Evolutionary conservation across 2,888 invertebrate species (phyloP).

Genomic region (Zeuzera pyrina): DNA sequence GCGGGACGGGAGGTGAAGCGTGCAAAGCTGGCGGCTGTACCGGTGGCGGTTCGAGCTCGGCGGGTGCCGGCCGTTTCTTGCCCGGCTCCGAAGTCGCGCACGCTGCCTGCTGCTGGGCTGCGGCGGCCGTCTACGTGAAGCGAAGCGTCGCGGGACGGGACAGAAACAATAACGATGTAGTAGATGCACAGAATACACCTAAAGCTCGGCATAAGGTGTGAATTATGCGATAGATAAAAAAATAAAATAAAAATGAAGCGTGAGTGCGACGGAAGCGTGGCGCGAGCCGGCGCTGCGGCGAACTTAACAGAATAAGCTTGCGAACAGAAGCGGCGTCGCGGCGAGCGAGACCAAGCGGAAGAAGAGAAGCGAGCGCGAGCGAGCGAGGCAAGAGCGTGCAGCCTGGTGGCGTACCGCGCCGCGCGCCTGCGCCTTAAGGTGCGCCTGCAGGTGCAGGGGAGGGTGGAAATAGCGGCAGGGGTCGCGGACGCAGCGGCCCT

Average conservation of each 20-base stretch:
- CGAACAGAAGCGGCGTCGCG: constrained; percentile 69
- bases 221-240: constrained; percentile 68
- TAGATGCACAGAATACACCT: constrained; percentile 74
- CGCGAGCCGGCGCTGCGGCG: constrained; percentile 53
- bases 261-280: constrained; percentile 74
- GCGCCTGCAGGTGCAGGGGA: constrained; percentile 99
- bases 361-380: constrained; percentile 66
- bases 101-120: constrained; percentile 77
- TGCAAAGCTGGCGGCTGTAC: constrained; percentile 85
- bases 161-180: constrained; percentile 73
- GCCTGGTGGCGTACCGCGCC: constrained; percentile 86
- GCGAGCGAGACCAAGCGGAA: constrained; percentile 66
- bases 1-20: constrained; percentile 62
- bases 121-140: constrained; percentile 71
- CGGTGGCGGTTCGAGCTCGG: constrained; percentile 83
- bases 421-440: constrained; percentile 98
- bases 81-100: constrained; percentile 84
- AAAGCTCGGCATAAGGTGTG: constrained; percentile 69
- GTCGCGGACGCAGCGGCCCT: constrained; percentile 98
- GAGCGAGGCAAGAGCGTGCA: constrained; percentile 63
- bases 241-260: constrained; percentile 68
- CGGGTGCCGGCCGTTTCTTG: constrained; percentile 93
- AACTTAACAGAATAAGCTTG: constrained; percentile 66
- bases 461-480: constrained; percentile 99
- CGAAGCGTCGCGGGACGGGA: constrained; percentile 73